Evolutionary conservation across 2,113 vertebrate species (phyloP), one percentile per base, ranked within the genome.

Genomic region (Spizaetus ornatus): DNA sequence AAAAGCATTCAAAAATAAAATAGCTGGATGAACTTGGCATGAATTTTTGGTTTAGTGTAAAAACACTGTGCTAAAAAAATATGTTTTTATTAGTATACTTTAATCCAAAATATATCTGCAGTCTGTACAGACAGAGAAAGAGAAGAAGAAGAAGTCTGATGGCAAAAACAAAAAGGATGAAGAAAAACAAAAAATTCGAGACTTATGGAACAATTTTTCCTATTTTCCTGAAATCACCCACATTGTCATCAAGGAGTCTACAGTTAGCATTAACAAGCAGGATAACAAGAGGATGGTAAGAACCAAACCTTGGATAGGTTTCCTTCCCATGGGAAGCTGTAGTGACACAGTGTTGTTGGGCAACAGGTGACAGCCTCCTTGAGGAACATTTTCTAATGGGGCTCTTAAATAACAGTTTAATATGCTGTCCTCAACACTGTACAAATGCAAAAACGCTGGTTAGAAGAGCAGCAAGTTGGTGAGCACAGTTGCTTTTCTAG

Each of bases 141-240:
- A 99, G 81, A 99, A 99, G 96, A 99, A 98, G 97, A 99, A 98
- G 81, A 99, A 98, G 91, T 93, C 80, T 4, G 98, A 99, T 18
- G 94, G 86, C 87, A 99, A 98, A 96, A 91, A 18, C 88, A 99
- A 98, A 78, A 99, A 98, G 26, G 98, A 98, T 16, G 98, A 98
- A 36, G 98, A 98, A n/a, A 98, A 97, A 80, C 98, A 96, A 52
- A 99, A 98, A 80, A 95, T 97, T 6, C 92, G 76, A 22, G 98
- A 99, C 7, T 89, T 82, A 9, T 99, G 99, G 99, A 97, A 88
- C 73, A 96, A 78, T 20, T 99, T 99, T 94, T 99, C 98, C 12
- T 99, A 99, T 91, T 99, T 99, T 92, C 98, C 99, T 56, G 99
- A 99, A 97, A 99, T 99, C 97, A 99, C 99, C 34, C 99, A 99